Percentiles rank a stretch among this genome's conserved stretches.
These are phyloP conservation scores for Acrossocheilus fasciatus DNA, from an alignment of 2,797 vertebrate species.

Conservation along the genomic window DNA sequence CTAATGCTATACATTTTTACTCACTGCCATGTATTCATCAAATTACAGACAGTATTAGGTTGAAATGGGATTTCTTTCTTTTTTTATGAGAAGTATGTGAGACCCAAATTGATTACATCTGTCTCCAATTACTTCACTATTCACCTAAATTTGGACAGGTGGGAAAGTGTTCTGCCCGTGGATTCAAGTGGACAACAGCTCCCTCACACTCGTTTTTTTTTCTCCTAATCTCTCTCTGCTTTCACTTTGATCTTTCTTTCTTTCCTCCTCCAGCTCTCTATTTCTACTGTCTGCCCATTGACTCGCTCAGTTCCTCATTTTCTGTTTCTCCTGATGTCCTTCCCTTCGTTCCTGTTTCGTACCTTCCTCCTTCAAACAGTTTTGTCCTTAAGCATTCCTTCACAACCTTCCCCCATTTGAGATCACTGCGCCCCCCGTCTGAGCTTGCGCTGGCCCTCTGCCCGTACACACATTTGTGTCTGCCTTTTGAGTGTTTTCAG, in stretches of 20 bases:
- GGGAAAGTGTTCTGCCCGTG: constrained; percentile 76
- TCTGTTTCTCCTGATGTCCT: constrained; percentile 44
- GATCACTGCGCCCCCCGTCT: constrained; percentile 67
- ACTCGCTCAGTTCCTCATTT: constrained; percentile 9
- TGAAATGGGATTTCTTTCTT: constrained; percentile 25
- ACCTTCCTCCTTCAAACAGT: constrained; percentile 73
- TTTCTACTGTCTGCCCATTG: constrained; percentile 49
- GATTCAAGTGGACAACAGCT: constrained; percentile 70
- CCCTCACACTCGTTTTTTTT: constrained; percentile 51
- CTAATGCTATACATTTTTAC: constrained; percentile 46
- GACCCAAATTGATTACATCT: constrained; percentile 82
- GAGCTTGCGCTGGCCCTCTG: constrained; percentile 84
- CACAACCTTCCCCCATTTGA: constrained; percentile 79
- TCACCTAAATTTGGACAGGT: constrained; percentile 77
- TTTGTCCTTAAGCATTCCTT: constrained; percentile 83
- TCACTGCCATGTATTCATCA: constrained; percentile 38
- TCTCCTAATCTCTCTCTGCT: constrained; percentile 32
- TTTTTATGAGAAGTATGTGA: constrained; percentile 65
- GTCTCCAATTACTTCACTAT: constrained; percentile 80
- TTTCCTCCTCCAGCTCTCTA: constrained; percentile 43
- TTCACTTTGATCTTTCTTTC: constrained; percentile 32
- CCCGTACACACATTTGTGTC: constrained; percentile 91
- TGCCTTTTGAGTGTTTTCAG: constrained; percentile 88
- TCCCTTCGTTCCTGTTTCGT: constrained; percentile 32
- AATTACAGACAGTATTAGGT: constrained; percentile 55